phyloP scores from a whole-genome alignment of 2,888 invertebrate species.

The Dicranocentrus wangi region DNA sequence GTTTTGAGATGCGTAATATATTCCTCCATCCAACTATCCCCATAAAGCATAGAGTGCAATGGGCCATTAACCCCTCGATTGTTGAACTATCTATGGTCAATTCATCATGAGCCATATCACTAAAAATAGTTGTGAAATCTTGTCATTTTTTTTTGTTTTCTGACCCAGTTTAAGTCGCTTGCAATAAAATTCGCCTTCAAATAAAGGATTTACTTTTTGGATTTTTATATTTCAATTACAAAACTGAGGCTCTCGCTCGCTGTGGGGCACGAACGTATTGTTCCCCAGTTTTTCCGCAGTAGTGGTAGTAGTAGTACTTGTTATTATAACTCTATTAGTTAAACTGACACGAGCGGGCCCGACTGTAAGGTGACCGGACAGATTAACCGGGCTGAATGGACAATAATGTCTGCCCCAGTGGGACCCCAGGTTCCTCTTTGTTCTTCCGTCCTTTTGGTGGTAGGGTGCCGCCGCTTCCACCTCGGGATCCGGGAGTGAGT shows the following conservation, averaged over 20 bases:
- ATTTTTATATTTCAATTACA: not conserved
- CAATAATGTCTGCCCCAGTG: constrained; percentile 27
- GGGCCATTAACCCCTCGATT: constrained; percentile 20
- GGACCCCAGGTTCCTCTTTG: constrained; percentile 16
- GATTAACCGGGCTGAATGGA: not conserved
- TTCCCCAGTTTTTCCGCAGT: not conserved
- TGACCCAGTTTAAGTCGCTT: not conserved
- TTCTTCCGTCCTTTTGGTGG: not conserved
- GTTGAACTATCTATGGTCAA: not conserved
- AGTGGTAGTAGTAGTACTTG: too few relatives aligned
- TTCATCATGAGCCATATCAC: not conserved
- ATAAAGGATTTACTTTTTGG: not conserved
- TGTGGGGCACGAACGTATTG: not conserved
- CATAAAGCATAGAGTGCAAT: not conserved
- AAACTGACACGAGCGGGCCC: constrained; percentile 33
- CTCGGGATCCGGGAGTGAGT: not conserved
- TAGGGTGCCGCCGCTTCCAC: constrained; percentile 23
- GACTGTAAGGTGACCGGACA: not conserved
- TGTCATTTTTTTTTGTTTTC: not conserved
- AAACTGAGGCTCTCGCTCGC: not conserved
- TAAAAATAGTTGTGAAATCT: not conserved
- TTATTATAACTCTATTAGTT: constrained; percentile 11
- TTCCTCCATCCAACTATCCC: too few relatives aligned
- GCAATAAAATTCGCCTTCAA: not conserved
- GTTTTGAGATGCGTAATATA: not conserved